Evolutionary conservation across 2,797 vertebrate genomes (phyloP).

Genomic region (Dendrocincla tyrannina): DNA sequence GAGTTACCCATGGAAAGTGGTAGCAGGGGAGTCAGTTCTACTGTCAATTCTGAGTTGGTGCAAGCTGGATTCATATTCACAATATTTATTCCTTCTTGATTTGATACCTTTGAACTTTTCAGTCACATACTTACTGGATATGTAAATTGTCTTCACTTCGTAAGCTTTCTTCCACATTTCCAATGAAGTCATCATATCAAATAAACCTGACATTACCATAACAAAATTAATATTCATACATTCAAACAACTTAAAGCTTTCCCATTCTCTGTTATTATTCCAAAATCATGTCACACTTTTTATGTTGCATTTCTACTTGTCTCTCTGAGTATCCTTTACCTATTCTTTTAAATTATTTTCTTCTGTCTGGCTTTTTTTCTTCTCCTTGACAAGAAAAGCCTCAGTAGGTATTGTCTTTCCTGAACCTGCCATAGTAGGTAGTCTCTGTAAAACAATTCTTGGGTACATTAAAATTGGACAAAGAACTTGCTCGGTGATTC

Average conservation of each 20-base stretch:
- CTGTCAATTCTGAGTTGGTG: neutral
- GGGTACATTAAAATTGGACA: neutral
- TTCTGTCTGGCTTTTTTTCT: neutral
- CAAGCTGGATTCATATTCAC: neutral
- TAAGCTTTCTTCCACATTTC: neutral
- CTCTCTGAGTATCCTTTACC: neutral
- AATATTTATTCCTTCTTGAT: neutral
- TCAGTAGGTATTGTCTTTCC: neutral
- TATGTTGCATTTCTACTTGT: neutral
- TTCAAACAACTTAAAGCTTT: neutral
- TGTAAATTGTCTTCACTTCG: neutral
- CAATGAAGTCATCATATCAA: neutral
- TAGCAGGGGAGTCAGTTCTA: fast-evolving
- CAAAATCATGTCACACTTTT: neutral
- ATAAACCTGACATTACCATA: neutral
- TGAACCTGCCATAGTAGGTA: neutral
- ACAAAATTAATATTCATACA: neutral
- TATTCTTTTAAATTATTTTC: neutral
- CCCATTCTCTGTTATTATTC: neutral
- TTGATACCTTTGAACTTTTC: neutral
- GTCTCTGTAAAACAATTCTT: neutral
- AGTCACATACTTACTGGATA: neutral
- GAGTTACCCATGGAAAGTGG: neutral
- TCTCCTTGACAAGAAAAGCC: neutral
- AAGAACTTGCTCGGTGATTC: neutral